These are phyloP conservation scores for Acanthosepion esculentum DNA, from an alignment of 2,888 invertebrate species.

Conservation along the genomic window DNA sequence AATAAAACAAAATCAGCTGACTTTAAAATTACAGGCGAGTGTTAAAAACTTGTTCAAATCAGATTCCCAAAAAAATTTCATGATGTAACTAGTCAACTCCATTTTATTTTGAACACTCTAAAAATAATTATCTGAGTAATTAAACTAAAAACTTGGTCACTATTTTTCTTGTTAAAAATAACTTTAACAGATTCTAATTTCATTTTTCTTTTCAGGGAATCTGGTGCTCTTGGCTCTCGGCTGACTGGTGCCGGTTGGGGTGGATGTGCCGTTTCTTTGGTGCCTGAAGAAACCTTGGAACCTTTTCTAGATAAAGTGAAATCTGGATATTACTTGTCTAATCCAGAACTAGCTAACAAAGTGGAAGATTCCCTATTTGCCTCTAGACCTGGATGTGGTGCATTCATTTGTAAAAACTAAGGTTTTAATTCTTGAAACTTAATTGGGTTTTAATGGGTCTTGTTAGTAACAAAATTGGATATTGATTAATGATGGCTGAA, in stretches of 20 bases:
- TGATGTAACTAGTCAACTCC: no score
- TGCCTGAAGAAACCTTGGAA: slow-evolving; percentile 79
- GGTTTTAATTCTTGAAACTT: background rate
- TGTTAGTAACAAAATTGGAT: no score
- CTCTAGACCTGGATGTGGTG: slow-evolving; percentile 78
- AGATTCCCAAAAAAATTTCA: no score
- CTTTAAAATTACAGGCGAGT: no score
- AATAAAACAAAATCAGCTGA: no score
- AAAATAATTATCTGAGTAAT: no score
- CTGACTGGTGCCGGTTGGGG: slow-evolving; percentile 99
- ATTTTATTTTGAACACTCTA: no score
- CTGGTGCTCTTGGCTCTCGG: slow-evolving; percentile 86
- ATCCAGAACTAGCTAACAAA: slow-evolving; percentile 77
- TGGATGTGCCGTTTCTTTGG: slow-evolving; percentile 93
- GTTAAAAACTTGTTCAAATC: no score
- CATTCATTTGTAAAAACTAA: slow-evolving; percentile 65
- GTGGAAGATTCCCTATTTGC: slow-evolving; percentile 82
- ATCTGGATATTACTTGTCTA: slow-evolving; percentile 81
- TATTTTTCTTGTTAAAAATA: no score
- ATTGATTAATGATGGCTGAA: no score
- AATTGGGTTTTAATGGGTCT: no score
- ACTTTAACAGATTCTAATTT: background rate
- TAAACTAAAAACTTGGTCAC: no score
- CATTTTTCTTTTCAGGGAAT: slow-evolving; percentile 59
- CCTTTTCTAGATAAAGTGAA: slow-evolving; percentile 83